phyloP scores from a whole-genome alignment of 1,140 invertebrate species.

The Mycetomoellerius zeteki region DNA sequence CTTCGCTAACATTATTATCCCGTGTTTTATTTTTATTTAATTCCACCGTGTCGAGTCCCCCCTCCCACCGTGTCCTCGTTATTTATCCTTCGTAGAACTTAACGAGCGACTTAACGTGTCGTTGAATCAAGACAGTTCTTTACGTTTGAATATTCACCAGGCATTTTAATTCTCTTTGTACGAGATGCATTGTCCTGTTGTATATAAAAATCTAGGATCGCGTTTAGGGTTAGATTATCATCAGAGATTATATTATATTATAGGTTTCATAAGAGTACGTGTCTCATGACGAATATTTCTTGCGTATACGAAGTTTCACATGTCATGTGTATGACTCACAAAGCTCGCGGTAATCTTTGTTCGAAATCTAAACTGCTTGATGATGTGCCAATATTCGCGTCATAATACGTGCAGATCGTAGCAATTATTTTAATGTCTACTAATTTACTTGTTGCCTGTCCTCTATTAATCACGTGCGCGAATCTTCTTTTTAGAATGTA shows the following conservation, averaged over 20 bases:
- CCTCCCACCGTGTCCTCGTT: conserved; percentile 51
- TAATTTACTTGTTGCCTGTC: neutral
- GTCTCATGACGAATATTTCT: conserved; percentile 17
- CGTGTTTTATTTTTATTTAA: conserved; percentile 81
- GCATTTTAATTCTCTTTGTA: neutral
- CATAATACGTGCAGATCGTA: neutral
- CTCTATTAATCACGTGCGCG: neutral
- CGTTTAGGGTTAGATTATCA: neutral
- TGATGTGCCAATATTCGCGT: conserved; percentile 28
- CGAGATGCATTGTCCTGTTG: neutral
- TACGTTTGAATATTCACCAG: neutral
- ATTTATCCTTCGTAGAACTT: conserved; percentile 71
- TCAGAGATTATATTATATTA: neutral
- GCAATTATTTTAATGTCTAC: conserved; percentile 5
- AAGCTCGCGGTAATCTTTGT: conserved; percentile 16
- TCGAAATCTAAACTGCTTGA: conserved; percentile 34
- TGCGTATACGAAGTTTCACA: neutral
- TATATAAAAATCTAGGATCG: neutral
- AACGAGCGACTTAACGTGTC: conserved; percentile 69
- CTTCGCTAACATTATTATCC: conserved; percentile 79
- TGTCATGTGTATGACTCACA: conserved; percentile 35
- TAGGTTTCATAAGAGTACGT: conserved; percentile 5
- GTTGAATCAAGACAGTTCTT: conserved; percentile 48
- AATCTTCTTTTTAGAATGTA: conserved; percentile 5
- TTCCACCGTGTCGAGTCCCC: conserved; percentile 62